Evolutionary conservation across 2,888 invertebrate genomes (phyloP).

Genomic region (Philhelius pedissequus): DNA sequence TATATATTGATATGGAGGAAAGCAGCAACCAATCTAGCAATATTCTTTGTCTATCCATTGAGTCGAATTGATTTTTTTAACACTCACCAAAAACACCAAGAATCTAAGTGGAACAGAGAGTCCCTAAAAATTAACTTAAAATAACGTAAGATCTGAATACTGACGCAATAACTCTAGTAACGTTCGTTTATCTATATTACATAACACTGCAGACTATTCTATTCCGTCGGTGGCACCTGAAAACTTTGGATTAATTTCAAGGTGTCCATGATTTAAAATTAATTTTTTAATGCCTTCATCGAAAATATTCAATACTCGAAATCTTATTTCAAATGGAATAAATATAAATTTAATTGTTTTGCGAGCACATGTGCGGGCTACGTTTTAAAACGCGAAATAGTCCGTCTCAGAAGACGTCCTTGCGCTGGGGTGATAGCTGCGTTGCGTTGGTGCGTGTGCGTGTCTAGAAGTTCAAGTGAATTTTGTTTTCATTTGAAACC

Average conservation of each 20-base stretch:
- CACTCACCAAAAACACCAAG: not conserved
- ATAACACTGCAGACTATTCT: not conserved
- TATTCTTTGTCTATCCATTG: slow-evolving; percentile 19
- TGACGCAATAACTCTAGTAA: not conserved
- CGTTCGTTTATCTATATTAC: not conserved
- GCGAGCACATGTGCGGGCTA: slow-evolving; percentile 93
- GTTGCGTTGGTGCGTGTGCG: slow-evolving; percentile 72
- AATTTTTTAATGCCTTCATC: slow-evolving; percentile 41
- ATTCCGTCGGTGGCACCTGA: slow-evolving; percentile 9
- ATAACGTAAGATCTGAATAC: not conserved
- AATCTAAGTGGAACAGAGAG: not conserved
- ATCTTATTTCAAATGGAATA: slow-evolving; percentile 49
- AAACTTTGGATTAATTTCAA: not conserved
- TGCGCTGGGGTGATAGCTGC: slow-evolving; percentile 98
- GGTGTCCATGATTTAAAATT: not conserved
- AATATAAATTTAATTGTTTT: slow-evolving; percentile 55
- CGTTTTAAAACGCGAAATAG: slow-evolving; percentile 97
- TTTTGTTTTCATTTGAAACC: slow-evolving; percentile 61
- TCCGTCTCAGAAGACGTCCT: slow-evolving; percentile 97
- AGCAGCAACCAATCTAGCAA: slow-evolving; percentile 38
- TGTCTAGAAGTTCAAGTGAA: slow-evolving; percentile 5
- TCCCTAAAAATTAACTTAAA: not conserved
- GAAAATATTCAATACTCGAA: slow-evolving; percentile 49
- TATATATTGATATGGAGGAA: not conserved
- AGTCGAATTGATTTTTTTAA: slow-evolving; percentile 8